These are phyloP conservation scores for Toxotes chatareus DNA, from an alignment of 2,113 vertebrate genomes.

Conservation along the genomic window DNA sequence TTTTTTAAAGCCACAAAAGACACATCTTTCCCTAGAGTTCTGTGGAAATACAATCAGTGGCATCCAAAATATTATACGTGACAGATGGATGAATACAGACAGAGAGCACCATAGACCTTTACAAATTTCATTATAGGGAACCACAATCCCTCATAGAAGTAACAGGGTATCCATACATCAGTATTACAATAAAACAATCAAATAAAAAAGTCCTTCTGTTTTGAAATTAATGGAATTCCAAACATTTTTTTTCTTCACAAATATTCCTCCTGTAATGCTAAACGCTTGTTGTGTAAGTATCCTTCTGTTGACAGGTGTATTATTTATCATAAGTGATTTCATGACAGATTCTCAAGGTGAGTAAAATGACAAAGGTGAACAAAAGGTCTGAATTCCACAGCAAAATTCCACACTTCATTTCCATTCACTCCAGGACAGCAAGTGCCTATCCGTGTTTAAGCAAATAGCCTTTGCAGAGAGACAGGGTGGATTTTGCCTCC, in stretches of 20 bases:
- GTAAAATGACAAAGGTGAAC: conserved; percentile 21
- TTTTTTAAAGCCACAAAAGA: conserved; percentile 3
- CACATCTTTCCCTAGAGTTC: not conserved
- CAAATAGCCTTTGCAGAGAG: conserved; percentile 55
- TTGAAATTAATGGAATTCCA: not conserved
- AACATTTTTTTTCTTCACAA: not conserved
- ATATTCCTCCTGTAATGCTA: not conserved
- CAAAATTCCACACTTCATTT: conserved; percentile 49
- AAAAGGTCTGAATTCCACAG: conserved; percentile 36
- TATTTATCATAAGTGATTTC: not conserved
- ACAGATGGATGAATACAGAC: not conserved
- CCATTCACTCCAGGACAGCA: conserved; percentile 50
- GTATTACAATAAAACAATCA: not conserved
- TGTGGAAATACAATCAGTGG: conserved; percentile 6
- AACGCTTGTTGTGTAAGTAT: not conserved
- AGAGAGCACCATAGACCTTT: not conserved
- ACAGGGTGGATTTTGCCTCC: conserved; percentile 69
- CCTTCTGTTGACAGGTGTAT: not conserved
- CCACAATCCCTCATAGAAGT: not conserved
- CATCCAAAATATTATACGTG: not conserved
- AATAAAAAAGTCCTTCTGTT: not conserved
- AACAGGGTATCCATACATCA: not conserved
- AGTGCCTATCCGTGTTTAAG: conserved; percentile 65
- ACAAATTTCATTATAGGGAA: not conserved
- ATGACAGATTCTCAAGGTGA: not conserved